These are phyloP conservation scores for Idaea biselata DNA, from an alignment of 2,888 invertebrate genomes.

Conservation along the genomic window DNA sequence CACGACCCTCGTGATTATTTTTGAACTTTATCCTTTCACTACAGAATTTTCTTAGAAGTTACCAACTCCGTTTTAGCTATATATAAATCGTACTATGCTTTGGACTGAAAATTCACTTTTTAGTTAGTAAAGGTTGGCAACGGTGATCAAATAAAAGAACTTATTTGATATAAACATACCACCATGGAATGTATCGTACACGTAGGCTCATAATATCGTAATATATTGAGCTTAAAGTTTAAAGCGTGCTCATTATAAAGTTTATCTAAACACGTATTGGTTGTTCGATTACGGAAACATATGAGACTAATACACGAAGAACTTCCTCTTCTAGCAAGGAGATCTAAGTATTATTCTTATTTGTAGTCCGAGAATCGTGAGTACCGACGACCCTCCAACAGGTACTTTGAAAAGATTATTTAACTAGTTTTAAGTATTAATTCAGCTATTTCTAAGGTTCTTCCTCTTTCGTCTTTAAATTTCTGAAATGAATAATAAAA, in stretches of 20 bases:
- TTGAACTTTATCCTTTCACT: constrained; percentile 39
- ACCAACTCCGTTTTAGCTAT: constrained; percentile 25
- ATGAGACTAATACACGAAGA: constrained; percentile 26
- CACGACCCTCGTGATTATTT: constrained; percentile 45
- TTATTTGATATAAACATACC: background rate
- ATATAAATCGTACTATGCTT: too few species aligned
- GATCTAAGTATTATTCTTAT: background rate
- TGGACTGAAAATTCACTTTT: constrained; percentile 18
- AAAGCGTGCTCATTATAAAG: constrained; percentile 47
- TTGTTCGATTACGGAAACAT: constrained; percentile 48
- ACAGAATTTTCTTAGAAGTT: constrained; percentile 31
- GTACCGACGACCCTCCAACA: constrained; percentile 31
- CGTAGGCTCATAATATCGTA: constrained; percentile 10
- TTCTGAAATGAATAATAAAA: background rate
- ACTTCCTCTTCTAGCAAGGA: constrained; percentile 50
- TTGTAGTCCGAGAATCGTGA: constrained; percentile 39
- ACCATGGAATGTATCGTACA: background rate
- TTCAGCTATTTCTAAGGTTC: background rate
- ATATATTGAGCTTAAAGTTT: constrained; percentile 25
- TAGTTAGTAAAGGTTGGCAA: background rate
- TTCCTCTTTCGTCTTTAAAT: background rate
- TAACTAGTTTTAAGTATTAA: background rate
- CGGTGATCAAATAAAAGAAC: background rate
- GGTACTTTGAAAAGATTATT: constrained; percentile 5
- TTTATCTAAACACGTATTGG: constrained; percentile 40